Percentiles rank a stretch among this genome's conserved stretches.
Evolutionary conservation across 2,797 vertebrate genomes (phyloP).

Genomic region (Acrossocheilus fasciatus): DNA sequence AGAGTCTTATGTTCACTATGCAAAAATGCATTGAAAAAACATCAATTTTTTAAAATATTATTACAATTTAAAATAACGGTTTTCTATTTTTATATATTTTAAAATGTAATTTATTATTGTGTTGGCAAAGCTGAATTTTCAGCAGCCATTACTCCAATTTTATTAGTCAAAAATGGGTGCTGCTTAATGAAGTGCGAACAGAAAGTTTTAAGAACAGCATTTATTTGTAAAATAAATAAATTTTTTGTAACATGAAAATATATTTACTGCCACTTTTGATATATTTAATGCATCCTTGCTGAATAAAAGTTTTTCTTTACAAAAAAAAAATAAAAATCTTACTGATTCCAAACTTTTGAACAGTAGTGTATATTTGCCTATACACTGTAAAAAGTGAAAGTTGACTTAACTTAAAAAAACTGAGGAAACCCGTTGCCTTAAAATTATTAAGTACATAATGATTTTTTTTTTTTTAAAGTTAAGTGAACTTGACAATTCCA

Average conservation of each 20-base stretch:
- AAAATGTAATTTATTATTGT: neutral
- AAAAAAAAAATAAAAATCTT: neutral
- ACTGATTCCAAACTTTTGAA: neutral
- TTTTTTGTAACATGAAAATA: neutral
- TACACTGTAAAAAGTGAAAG: too few species aligned
- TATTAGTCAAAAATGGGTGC: neutral
- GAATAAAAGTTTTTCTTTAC: neutral
- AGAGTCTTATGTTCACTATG: neutral
- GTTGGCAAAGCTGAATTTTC: neutral
- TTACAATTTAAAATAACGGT: neutral
- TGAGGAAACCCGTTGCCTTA: too few species aligned
- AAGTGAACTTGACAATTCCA: too few species aligned
- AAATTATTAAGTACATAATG: too few species aligned
- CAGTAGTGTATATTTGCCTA: neutral
- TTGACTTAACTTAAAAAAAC: too few species aligned
- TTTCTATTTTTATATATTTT: neutral
- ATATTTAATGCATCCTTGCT: neutral
- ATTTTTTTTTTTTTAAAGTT: too few species aligned
- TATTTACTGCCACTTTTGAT: neutral
- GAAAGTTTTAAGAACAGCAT: neutral
- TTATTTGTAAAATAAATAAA: neutral
- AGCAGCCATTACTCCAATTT: neutral
- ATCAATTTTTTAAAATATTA: neutral
- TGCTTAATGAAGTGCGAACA: neutral
- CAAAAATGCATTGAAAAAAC: neutral